Evolutionary conservation across 2,113 vertebrate genomes (phyloP).

Genomic region (Castor canadensis): DNA sequence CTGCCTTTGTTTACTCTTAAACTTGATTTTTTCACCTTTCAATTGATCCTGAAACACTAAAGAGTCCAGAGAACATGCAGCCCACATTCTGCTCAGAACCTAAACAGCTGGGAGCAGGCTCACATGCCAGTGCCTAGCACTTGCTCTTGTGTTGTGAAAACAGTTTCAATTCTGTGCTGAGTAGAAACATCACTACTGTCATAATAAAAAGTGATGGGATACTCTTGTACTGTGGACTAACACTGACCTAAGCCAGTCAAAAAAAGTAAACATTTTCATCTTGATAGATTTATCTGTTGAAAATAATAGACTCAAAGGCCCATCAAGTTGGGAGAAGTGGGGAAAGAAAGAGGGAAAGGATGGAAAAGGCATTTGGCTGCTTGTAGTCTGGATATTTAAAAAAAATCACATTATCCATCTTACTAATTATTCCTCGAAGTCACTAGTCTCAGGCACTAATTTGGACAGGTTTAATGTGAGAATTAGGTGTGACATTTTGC

Average conservation of each 20-base stretch:
- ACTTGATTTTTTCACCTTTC: not conserved
- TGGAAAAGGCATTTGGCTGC: not conserved
- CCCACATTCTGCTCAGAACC: not conserved
- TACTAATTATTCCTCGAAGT: not conserved
- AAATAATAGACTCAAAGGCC: conserved; percentile 5
- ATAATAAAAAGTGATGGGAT: not conserved
- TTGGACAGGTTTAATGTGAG: not conserved
- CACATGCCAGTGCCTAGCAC: not conserved
- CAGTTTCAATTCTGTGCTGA: not conserved
- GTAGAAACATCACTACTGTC: not conserved
- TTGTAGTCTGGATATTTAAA: not conserved
- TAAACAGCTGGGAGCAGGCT: not conserved
- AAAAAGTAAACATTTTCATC: conserved; percentile 12
- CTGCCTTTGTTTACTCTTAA: not conserved
- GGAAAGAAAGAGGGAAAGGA: not conserved
- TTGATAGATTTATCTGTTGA: conserved; percentile 27
- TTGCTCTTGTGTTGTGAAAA: not conserved
- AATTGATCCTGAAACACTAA: not conserved
- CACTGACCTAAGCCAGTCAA: not conserved
- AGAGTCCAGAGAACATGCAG: not conserved
- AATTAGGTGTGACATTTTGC: not conserved
- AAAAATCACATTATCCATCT: not conserved
- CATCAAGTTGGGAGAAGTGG: not conserved
- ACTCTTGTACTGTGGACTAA: not conserved
- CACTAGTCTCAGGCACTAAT: not conserved